phyloP scores from a whole-genome alignment of 1,140 invertebrate genomes.

The Ditylenchus dipsaci region DNA sequence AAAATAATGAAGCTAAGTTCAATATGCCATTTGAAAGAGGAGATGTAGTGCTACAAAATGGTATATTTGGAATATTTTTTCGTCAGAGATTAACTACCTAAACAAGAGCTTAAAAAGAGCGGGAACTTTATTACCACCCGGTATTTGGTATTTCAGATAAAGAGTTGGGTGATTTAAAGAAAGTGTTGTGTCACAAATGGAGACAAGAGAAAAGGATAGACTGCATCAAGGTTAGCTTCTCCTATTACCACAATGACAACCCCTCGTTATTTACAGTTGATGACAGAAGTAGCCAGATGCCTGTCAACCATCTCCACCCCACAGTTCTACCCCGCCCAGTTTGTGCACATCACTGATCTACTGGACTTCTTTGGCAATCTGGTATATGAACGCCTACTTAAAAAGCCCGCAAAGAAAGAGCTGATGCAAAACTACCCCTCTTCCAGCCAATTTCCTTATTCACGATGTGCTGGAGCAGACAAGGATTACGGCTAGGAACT shows the following conservation, averaged over 20 bases:
- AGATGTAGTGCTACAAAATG: no score
- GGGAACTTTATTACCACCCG: no score
- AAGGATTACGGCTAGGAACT: conserved; percentile 93
- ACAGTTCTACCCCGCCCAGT: conserved; percentile 95
- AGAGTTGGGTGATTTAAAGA: conserved; percentile 29
- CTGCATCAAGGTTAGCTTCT: conserved; percentile 30
- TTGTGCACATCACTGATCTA: conserved; percentile 89
- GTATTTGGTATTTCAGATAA: no score
- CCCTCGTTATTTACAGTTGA: no score
- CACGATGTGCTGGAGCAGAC: conserved; percentile 78
- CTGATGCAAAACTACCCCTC: conserved; percentile 17
- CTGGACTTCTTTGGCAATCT: conserved; percentile 88
- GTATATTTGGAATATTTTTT: no score
- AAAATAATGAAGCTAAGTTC: no score
- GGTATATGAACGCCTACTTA: conserved; percentile 78
- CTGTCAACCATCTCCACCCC: conserved; percentile 78
- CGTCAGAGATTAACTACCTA: no score
- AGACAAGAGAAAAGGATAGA: conserved; percentile 35
- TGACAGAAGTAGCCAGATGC: conserved; percentile 69
- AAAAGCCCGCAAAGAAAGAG: conserved; percentile 67
- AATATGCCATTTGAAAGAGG: no score
- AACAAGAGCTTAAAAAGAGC: no score
- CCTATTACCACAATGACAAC: no score
- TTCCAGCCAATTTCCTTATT: conserved; percentile 61
- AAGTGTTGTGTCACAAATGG: conserved; percentile 22